These are phyloP conservation scores for Tringa solitaria DNA, from an alignment of 2,113 vertebrate species.

Conservation along the genomic window DNA sequence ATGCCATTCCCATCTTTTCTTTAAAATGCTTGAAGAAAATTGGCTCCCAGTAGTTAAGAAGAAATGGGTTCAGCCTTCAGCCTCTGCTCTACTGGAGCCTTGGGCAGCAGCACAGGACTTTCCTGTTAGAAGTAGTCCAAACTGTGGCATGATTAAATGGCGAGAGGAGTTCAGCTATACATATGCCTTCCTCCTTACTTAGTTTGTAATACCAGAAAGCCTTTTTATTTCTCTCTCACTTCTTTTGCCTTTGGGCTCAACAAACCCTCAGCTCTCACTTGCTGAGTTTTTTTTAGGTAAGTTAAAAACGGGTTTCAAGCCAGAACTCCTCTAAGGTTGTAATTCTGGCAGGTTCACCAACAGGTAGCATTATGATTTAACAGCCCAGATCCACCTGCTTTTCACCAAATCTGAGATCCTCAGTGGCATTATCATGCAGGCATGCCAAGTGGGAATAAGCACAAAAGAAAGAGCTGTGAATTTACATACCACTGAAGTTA, in stretches of 20 bases:
- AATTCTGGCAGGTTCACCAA: background rate
- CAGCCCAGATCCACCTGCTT: background rate
- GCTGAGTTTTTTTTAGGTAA: accelerated
- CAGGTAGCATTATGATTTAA: background rate
- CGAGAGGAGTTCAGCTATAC: background rate
- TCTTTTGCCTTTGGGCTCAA: background rate
- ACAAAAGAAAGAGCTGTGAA: background rate
- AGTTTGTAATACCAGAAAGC: background rate
- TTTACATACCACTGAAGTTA: background rate
- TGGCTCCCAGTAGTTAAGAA: background rate
- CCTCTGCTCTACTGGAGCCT: background rate
- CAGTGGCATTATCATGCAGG: background rate
- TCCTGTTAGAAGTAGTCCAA: background rate
- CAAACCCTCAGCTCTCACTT: background rate
- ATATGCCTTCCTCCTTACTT: background rate
- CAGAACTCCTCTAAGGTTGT: background rate
- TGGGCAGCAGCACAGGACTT: no score
- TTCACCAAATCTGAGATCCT: background rate
- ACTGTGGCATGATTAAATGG: background rate
- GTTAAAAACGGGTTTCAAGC: background rate
- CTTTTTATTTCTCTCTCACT: background rate
- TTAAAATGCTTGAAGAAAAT: background rate
- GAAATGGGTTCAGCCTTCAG: background rate
- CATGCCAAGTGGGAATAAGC: background rate
- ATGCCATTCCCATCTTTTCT: background rate